Evolutionary conservation across 2,888 invertebrate genomes (phyloP), one percentile per base, ranked within the genome.

Genomic region (Callinectes sapidus): DNA sequence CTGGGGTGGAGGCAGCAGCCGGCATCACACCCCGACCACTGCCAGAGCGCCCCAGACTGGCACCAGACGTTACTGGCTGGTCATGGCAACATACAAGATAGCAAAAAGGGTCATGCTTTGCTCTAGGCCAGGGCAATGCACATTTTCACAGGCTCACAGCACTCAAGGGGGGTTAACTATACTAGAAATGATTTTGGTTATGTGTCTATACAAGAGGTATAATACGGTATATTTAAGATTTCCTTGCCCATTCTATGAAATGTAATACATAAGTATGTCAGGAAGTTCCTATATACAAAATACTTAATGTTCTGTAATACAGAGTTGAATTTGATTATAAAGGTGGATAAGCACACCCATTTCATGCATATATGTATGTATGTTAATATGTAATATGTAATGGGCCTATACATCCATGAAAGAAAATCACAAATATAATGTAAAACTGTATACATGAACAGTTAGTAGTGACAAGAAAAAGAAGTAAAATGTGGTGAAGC

Each of bases 1-100:
- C 81, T 3, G 94, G 94, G 5, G 94, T 94, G 88, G 94, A 94
- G 32, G 94, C 90, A 71, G 93, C 92, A 28, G 93, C 89, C 2
- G 92, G 93, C 35, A 89, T 81, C 81, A 71, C 77, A 81, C 90
- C 90, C 54, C 93, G 91, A 54, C 77, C 89, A 86, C 88, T 89
- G 71, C 90, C 81, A 87, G 54, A 88, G 3, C 88, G 88, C 88
- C 88, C 88, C n/a, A 88, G 23, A 90, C 86, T 61, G 55, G 85
- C 35, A 89, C 85, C 89, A 85, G 85, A 18, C 66, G 71, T 81
- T 54, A 85, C 85, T 42, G 87, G 87, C 92, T 92, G 90, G 87
- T 54, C 90, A 92, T 42, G 87, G 66, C 90, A 92, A 86, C 81
- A 92, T 42, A 85, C 42, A 55, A 48, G 86, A 42, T 87, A 66